Conservation (phyloP, 2,888 invertebrate species). For the Periphyllus acericola region DNA sequence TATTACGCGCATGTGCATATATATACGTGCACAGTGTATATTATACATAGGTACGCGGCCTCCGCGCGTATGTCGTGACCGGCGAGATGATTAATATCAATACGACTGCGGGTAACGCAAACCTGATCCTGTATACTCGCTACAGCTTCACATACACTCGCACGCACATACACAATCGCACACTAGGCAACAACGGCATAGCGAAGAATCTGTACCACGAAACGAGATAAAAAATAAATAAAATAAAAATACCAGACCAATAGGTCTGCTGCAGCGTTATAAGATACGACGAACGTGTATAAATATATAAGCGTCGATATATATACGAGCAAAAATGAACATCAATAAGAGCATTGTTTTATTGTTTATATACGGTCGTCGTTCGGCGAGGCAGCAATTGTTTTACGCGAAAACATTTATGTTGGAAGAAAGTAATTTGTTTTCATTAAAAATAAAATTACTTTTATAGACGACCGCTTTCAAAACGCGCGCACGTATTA, state of each 20-base stretch:
- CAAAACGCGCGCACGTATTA: neutral
- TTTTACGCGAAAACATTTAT: slow-evolving; percentile 1
- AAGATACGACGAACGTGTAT: neutral
- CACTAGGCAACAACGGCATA: neutral
- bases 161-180: neutral
- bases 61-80: slow-evolving; percentile 34
- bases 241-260: slow-evolving; percentile 26
- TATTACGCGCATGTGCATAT: neutral
- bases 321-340: neutral
- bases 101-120: slow-evolving; percentile 17
- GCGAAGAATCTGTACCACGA: slow-evolving; percentile 3
- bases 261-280: neutral
- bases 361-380: slow-evolving; percentile 4
- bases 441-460: slow-evolving; percentile 3
- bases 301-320: neutral
- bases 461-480: neutral
- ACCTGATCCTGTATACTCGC: slow-evolving; percentile 31
- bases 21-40: neutral
- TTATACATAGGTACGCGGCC: neutral
- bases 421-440: neutral
- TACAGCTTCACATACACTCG: neutral
- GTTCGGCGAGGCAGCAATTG: neutral
- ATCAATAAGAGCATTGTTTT: slow-evolving; percentile 34
- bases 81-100: slow-evolving; percentile 44
- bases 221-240: slow-evolving; percentile 26